These are phyloP conservation scores for Manis javanica DNA, from an alignment of 2,797 vertebrate species.

Conservation along the genomic window DNA sequence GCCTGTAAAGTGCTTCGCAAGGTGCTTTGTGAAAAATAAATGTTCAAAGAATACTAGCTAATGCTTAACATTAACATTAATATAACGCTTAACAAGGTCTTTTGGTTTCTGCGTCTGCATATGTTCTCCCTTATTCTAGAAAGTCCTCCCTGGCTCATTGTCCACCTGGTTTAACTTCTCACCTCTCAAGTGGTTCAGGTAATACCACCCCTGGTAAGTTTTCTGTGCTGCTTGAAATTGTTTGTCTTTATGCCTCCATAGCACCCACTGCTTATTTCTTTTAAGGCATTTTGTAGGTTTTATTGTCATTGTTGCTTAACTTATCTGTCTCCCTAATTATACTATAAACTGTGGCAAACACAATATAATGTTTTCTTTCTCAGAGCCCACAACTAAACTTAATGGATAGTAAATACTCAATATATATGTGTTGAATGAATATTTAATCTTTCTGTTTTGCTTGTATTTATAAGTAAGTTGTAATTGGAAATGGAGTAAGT, in stretches of 20 bases:
- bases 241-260: not conserved
- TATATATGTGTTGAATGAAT: not conserved
- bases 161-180: conserved; percentile 7
- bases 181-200: not conserved
- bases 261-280: conserved; percentile 1
- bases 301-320: conserved; percentile 53
- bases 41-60: not conserved
- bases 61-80: not conserved
- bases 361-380: not conserved
- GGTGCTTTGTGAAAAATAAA: not conserved
- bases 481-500: not conserved
- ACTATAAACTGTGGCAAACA: not conserved
- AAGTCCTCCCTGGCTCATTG: not conserved
- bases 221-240: conserved; percentile 47
- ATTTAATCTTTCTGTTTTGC: not conserved
- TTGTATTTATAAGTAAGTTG: conserved; percentile 52
- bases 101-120: not conserved
- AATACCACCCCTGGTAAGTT: not conserved
- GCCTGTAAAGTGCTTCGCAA: conserved; percentile 29
- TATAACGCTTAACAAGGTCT: not conserved
- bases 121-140: not conserved
- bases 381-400: not conserved
- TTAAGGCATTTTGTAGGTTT: conserved; percentile 20
- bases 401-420: conserved; percentile 32
- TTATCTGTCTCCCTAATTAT: conserved; percentile 21